A percentile compares a stretch with the other conserved stretches of the same genome.
These are phyloP conservation scores for Bombus haemorrhoidalis DNA, from an alignment of 1,140 invertebrate species.

Conservation along the genomic window DNA sequence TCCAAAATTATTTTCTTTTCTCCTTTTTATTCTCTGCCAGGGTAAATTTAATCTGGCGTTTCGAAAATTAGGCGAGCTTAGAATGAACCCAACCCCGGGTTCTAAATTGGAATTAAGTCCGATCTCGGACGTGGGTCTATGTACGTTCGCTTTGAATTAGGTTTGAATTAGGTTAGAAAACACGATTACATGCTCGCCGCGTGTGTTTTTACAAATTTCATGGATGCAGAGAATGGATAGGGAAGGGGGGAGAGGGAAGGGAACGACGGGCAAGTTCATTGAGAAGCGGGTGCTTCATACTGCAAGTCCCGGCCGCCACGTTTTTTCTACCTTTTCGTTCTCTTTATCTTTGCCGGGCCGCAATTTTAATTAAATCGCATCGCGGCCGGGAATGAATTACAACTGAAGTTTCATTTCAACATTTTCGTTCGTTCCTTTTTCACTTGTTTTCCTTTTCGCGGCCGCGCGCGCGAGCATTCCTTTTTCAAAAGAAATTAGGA, in stretches of 20 bases:
- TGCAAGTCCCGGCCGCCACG: neutral
- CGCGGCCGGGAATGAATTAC: constrained; percentile 49
- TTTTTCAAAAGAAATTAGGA: constrained; percentile 24
- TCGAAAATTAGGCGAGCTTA: neutral
- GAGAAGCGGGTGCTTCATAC: constrained; percentile 28
- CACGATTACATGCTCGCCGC: neutral
- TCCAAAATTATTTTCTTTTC: neutral
- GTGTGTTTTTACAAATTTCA: constrained; percentile 12
- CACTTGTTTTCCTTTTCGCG: constrained; percentile 7
- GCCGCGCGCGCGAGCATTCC: neutral
- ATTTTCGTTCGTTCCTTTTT: constrained; percentile 15
- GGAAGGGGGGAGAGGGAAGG: neutral
- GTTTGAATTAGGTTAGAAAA: constrained; percentile 17
- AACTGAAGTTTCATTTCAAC: constrained; percentile 52
- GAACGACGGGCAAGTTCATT: constrained; percentile 24
- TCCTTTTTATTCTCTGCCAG: neutral
- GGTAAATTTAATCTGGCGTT: neutral
- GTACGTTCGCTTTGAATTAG: neutral
- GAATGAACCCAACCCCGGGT: neutral
- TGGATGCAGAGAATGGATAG: neutral
- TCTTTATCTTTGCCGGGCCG: constrained; percentile 26
- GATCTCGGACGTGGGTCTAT: neutral
- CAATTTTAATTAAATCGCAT: constrained; percentile 56
- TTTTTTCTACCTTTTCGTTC: constrained; percentile 15
- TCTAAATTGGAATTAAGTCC: neutral